Evolutionary conservation across 2,888 invertebrate genomes (phyloP), one percentile per base, ranked within the genome.

Genomic region (Drosophila cognata): DNA sequence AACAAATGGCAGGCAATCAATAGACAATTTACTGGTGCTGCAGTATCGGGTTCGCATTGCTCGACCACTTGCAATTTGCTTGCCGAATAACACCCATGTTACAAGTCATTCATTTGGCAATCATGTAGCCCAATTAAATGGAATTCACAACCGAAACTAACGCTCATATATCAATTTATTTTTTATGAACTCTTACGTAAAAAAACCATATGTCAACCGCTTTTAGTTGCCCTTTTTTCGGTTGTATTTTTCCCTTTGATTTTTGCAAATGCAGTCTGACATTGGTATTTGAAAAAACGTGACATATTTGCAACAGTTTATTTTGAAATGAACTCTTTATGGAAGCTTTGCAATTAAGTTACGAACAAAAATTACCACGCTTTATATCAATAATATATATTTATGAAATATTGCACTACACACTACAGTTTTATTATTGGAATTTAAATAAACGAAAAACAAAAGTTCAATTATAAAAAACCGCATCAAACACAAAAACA

Each of bases 81-180:
- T 68, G 56, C 61, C 69, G 74, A 71, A 74, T 56, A 71, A 69
- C 63, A 64, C 59, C 74, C 70, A 81, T 87, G 79, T 74, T 81
- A 76, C 88, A 75, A 77, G 85, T 84, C 85, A 88, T 85, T 85
- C 88, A 89, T 88, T 85, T 84, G 80, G 80, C 88, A 85, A 88
- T 84, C 69, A 82, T 73, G 72, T 68, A 77, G 71, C 64, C 77
- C 82, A 89, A 84, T 89, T 84, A 89, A 84, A 87, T 89, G 84
- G 70, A 48, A 28, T 51, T 61, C 56, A 25, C 65, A 73, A 60
- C 43, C 66, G 52, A 48, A 57, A 71, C 69, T 31, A 52, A 38
- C 29, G 48, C 33, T 55, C 67, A 78, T 62, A 58, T 71, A 58
- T 70, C 65, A 50, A 62, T 57, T 50, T 55, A 41, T 46, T 79